phyloP scores from a whole-genome alignment of 2,888 invertebrate species.

The Parascotia fuliginaria region DNA sequence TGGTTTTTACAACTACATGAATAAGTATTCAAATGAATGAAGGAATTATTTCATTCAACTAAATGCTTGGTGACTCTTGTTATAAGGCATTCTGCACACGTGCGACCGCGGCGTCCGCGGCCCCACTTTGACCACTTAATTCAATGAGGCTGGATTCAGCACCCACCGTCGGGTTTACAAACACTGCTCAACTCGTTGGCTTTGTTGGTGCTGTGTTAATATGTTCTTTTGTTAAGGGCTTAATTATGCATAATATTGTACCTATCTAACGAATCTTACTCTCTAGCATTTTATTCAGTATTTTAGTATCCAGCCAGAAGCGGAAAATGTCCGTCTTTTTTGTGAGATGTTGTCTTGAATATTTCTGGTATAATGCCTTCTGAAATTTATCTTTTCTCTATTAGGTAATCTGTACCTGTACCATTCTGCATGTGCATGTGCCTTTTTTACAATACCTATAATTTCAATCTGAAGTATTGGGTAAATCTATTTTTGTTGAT shows the following conservation, averaged over 20 bases:
- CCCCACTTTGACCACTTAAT: conserved; percentile 67
- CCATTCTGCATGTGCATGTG: too few species aligned
- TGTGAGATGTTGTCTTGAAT: neutral
- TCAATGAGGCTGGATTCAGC: conserved; percentile 62
- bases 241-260: conserved; percentile 31
- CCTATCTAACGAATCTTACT: conserved; percentile 10
- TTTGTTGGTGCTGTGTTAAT: conserved; percentile 44
- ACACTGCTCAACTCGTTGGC: conserved; percentile 48
- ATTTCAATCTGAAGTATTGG: too few species aligned
- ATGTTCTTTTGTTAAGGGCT: conserved; percentile 38
- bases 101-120: conserved; percentile 53
- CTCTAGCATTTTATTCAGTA: conserved; percentile 13
- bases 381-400: too few species aligned
- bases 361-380: too few species aligned
- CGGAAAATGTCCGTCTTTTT: neutral
- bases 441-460: too few species aligned
- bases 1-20: too few species aligned
- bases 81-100: conserved; percentile 61
- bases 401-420: too few species aligned
- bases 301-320: neutral
- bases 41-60: neutral
- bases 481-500: too few species aligned
- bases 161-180: conserved; percentile 54
- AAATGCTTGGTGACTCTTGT: conserved; percentile 27
- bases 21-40: too few species aligned